These are phyloP conservation scores for Calephelis perditalis DNA, from an alignment of 2,888 invertebrate species.

Conservation along the genomic window DNA sequence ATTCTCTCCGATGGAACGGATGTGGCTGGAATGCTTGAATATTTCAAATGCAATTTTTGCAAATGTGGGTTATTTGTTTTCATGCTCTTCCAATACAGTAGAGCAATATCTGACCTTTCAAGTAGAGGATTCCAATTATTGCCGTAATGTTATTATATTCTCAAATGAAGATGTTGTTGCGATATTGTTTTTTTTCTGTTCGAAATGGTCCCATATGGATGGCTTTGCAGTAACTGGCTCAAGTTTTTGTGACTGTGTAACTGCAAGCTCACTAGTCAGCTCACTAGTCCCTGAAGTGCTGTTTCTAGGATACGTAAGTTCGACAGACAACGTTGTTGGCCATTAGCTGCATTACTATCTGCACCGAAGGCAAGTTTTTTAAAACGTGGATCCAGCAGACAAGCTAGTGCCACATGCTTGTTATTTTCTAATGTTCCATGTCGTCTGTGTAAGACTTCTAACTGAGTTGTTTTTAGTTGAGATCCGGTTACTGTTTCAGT, in stretches of 20 bases:
- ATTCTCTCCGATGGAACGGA: conserved; percentile 20
- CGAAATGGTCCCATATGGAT: not conserved
- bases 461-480: conserved; percentile 2
- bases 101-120: not conserved
- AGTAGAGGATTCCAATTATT: not conserved
- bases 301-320: not conserved
- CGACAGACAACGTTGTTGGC: conserved; percentile 5
- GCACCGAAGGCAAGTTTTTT: conserved; percentile 23
- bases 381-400: conserved; percentile 22
- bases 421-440: conserved; percentile 23
- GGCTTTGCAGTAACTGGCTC: not conserved
- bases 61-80: conserved; percentile 13
- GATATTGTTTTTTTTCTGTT: not conserved
- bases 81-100: not conserved
- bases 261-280: not conserved
- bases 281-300: not conserved
- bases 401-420: conserved; percentile 25
- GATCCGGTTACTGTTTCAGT: not conserved
- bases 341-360: conserved; percentile 24
- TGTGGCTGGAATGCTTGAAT: conserved; percentile 1
- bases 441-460: conserved; percentile 19
- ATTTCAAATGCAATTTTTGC: conserved; percentile 6
- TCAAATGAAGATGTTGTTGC: not conserved
- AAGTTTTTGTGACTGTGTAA: not conserved
- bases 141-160: conserved; percentile 5